A percentile compares a stretch with the other conserved stretches of the same genome.
phyloP scores from a whole-genome alignment of 2,797 vertebrate species.

The Coreius guichenoti region DNA sequence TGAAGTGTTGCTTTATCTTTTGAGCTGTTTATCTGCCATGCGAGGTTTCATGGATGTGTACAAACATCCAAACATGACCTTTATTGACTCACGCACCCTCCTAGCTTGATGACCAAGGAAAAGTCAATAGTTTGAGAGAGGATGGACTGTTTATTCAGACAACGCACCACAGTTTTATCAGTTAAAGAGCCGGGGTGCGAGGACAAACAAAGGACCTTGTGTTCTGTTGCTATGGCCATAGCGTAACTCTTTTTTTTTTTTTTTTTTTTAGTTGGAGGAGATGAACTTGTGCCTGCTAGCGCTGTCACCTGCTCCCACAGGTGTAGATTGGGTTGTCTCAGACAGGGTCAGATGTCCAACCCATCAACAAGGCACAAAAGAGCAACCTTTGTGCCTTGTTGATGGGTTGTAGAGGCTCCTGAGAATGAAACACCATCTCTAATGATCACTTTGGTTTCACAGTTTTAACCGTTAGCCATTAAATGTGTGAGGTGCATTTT shows the following conservation, averaged over 20 bases:
- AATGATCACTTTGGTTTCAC: constrained; percentile 61
- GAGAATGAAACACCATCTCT: constrained; percentile 81
- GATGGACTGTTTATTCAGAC: constrained; percentile 78
- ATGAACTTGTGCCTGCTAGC: constrained; percentile 67
- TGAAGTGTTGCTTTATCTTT: constrained; percentile 3
- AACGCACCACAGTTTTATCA: constrained; percentile 65
- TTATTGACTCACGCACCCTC: constrained; percentile 65
- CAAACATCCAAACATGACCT: constrained; percentile 54
- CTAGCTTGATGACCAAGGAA: constrained; percentile 75
- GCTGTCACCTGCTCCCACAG: constrained; percentile 72
- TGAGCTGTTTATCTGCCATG: constrained; percentile 12
- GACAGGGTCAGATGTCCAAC: constrained; percentile 71
- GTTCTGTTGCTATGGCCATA: constrained; percentile 76
- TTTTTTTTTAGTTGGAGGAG: constrained; percentile 62
- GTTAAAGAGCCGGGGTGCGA: constrained; percentile 34
- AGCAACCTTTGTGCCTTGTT: constrained; percentile 70
- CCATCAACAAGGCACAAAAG: background rate
- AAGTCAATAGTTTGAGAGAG: constrained; percentile 80
- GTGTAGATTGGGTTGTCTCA: constrained; percentile 78
- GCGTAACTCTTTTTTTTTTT: constrained; percentile 69
- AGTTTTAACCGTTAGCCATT: constrained; percentile 62
- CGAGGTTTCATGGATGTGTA: constrained; percentile 50
- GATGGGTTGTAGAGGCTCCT: constrained; percentile 73
- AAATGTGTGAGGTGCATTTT: constrained; percentile 57
- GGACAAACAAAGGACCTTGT: constrained; percentile 56